Evolutionary conservation across 2,888 invertebrate species (phyloP).

Genomic region (Megastigmus dorsalis): DNA sequence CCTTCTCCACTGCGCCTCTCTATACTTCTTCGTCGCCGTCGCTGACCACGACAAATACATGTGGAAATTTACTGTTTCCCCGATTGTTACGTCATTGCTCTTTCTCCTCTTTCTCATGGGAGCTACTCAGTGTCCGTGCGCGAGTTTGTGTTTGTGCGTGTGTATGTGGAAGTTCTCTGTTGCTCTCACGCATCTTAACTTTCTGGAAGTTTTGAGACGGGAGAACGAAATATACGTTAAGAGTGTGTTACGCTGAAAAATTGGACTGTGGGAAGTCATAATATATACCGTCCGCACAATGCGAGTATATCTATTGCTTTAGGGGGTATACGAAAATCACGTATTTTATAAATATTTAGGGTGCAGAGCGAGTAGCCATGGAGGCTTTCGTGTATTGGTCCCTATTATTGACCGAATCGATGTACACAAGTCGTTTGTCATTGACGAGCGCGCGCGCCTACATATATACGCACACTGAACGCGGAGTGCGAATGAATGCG

Average conservation of each 20-base stretch:
- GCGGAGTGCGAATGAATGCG: too few relatives aligned
- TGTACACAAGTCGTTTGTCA: slow-evolving; percentile 50
- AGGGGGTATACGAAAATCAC: slow-evolving; percentile 24
- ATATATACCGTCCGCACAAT: neutral
- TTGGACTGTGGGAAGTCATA: too few relatives aligned
- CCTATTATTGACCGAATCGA: slow-evolving; percentile 28
- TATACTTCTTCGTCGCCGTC: slow-evolving; percentile 42
- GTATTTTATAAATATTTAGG: slow-evolving; percentile 31
- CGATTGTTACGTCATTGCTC: slow-evolving; percentile 64
- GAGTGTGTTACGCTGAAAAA: too few relatives aligned
- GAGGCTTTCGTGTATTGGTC: neutral
- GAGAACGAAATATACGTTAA: neutral
- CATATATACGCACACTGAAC: neutral
- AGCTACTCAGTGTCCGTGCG: neutral
- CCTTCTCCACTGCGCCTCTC: slow-evolving; percentile 52
- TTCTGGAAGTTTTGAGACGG: too few relatives aligned
- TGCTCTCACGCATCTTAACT: too few relatives aligned
- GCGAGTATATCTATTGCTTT: slow-evolving; percentile 3
- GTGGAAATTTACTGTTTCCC: slow-evolving; percentile 67
- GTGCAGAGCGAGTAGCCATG: neutral
- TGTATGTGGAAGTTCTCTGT: too few relatives aligned
- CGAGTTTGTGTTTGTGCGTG: too few relatives aligned
- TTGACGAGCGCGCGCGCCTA: slow-evolving; percentile 5
- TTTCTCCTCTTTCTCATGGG: neutral
- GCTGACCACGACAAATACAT: slow-evolving; percentile 66